Conservation (phyloP, 2,888 invertebrate species). For the Oconnorella tubifera region DNA sequence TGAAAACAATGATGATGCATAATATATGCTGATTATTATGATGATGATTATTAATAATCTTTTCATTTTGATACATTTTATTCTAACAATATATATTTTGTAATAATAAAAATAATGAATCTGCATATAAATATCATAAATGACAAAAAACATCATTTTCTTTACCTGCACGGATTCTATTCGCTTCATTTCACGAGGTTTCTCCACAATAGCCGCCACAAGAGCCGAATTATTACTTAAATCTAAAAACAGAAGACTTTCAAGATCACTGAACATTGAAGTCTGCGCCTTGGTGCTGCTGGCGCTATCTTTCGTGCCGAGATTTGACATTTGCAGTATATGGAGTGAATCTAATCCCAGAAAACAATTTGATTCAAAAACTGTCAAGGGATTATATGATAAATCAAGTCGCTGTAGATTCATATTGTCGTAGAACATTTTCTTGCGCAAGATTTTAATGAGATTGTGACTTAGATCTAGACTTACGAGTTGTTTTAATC, state of each 20-base stretch:
- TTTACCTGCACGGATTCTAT: not conserved
- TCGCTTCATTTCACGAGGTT: not conserved
- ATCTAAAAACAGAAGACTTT: slow-evolving; percentile 37
- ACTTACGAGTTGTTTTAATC: slow-evolving; percentile 25
- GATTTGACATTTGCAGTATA: slow-evolving; percentile 32
- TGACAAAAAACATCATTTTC: no score
- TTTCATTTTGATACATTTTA: no score
- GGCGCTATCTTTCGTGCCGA: slow-evolving; percentile 9
- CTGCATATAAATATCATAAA: no score
- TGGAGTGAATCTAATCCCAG: slow-evolving; percentile 30
- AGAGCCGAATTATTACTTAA: slow-evolving; percentile 36
- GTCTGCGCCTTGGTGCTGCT: slow-evolving; percentile 11
- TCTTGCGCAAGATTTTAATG: slow-evolving; percentile 21
- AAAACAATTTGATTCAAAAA: slow-evolving; percentile 28
- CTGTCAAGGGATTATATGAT: slow-evolving; percentile 36
- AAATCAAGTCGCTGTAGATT: slow-evolving; percentile 35
- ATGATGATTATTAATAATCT: no score
- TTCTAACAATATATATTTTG: no score
- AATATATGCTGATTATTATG: no score
- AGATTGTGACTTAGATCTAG: slow-evolving; percentile 32
- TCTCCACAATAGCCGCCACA: slow-evolving; percentile 1
- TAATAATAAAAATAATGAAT: no score
- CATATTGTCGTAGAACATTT: slow-evolving; percentile 21
- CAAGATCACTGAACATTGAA: slow-evolving; percentile 27
- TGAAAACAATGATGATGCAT: no score